These are phyloP conservation scores for Oxystoma pomonae DNA, from an alignment of 2,888 invertebrate species.

Conservation along the genomic window DNA sequence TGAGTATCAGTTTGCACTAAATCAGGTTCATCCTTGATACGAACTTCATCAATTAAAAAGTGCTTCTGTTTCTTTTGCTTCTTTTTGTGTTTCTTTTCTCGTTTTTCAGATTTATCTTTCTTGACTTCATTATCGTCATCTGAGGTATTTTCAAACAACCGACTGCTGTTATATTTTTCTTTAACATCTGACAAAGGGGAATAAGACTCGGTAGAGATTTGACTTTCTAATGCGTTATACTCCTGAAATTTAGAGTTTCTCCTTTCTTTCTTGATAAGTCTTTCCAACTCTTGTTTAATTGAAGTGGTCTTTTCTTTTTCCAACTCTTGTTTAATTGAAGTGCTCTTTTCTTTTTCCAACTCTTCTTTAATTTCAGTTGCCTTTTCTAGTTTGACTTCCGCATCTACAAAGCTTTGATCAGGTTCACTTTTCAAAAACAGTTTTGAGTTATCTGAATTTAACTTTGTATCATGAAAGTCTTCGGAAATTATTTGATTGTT, in stretches of 20 bases:
- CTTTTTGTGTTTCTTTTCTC: slow-evolving; percentile 75
- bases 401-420: slow-evolving; percentile 49
- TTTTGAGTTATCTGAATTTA: slow-evolving; percentile 54
- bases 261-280: slow-evolving; percentile 41
- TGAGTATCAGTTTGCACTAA: slow-evolving; percentile 33
- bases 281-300: slow-evolving; percentile 40
- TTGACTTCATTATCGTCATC: slow-evolving; percentile 39
- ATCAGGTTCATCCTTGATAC: slow-evolving; percentile 47
- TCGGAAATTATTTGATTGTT: slow-evolving; percentile 10
- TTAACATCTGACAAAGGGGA: slow-evolving; percentile 35
- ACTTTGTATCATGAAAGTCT: slow-evolving; percentile 17
- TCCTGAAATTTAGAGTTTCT: slow-evolving; percentile 40
- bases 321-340: slow-evolving; percentile 38
- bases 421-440: slow-evolving; percentile 57
- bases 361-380: slow-evolving; percentile 39
- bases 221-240: slow-evolving; percentile 28
- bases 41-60: slow-evolving; percentile 56
- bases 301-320: slow-evolving; percentile 30
- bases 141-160: slow-evolving; percentile 40
- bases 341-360: slow-evolving; percentile 30
- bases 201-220: slow-evolving; percentile 10
- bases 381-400: slow-evolving; percentile 34
- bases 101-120: slow-evolving; percentile 50
- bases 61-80: slow-evolving; percentile 76
- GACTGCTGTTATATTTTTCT: slow-evolving; percentile 37